Conservation (phyloP, 2,797 vertebrate genomes). For the Neopelma chrysocephalum region DNA sequence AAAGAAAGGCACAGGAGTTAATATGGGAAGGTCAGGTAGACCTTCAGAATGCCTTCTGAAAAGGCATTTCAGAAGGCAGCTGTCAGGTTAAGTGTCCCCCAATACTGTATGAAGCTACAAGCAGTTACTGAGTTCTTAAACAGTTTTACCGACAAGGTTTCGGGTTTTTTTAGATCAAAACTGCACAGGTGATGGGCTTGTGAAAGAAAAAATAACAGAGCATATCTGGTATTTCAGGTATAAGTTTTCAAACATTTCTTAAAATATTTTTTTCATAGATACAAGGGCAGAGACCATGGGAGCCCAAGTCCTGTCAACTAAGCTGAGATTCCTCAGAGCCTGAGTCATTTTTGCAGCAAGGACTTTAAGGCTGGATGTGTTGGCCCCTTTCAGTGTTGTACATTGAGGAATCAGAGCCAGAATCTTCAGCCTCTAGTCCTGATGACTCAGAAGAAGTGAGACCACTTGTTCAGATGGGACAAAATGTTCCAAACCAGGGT, state of each 20-base stretch:
- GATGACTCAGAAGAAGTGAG: neutral
- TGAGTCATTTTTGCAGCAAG: neutral
- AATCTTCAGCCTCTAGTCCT: neutral
- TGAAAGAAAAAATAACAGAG: neutral
- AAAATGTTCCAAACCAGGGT: neutral
- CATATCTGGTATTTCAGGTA: neutral
- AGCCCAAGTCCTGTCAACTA: neutral
- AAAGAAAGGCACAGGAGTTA: neutral
- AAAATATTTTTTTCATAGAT: neutral
- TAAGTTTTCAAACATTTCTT: neutral
- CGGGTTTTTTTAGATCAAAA: neutral
- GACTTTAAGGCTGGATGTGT: rapidly evolving
- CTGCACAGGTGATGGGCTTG: neutral
- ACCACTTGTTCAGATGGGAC: neutral
- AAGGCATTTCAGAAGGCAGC: neutral
- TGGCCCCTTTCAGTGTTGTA: neutral
- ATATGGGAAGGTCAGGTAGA: neutral
- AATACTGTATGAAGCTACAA: neutral
- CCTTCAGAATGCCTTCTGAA: neutral
- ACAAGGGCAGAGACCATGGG: neutral
- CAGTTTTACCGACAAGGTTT: neutral
- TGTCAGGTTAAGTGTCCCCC: neutral
- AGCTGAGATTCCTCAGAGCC: neutral
- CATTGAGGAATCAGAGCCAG: neutral
- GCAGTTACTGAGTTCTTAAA: neutral